Base-by-base conservation (phyloP, 2,797 vertebrate species). In the Enteromius argenteus region DNA sequence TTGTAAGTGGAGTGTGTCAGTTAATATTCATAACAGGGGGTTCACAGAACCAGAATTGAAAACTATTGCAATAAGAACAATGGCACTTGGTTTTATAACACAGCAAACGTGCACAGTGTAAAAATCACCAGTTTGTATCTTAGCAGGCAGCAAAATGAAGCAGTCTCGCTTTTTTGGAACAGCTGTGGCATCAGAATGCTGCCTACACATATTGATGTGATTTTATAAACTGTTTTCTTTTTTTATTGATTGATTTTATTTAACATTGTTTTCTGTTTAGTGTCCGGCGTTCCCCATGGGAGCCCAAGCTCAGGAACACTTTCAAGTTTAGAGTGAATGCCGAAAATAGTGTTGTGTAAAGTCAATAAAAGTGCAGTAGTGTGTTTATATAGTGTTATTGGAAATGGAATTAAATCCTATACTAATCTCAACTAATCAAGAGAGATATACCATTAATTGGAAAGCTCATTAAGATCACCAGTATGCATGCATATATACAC, bases 381-480 rank as follows among this genome's bases (percentile, higher is more conserved):
- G 2, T 15, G 10, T 14, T 23, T 53, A 35, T 56, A 37, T 42
- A 11, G 35, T 27, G 35, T 42, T 60, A 77, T 17, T 60, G 4
- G 3, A 75, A 39, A 14, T 42, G 32, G 4, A 62, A 27, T 13
- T 62, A 0, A 44, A 77, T 62, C 7, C n/a, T 8, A 42, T 4
- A 27, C 10, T 46, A 79, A 66, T 79, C 60, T 77, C 7, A 66
- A 21, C 27, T 64, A 44, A 60, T 58, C 75, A 77, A 42, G 23
- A 62, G n/a, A 77, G 56, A 62, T 62, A 17, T 39, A 42, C 21
- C 11, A 42, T 62, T 6, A 10, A 62, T 77, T 39, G 42, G 4
- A 44, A 62, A 77, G 35, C 56, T 77, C 37, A 44, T 60, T 60
- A 64, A 49, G 27, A 64, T 64, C 58, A 64, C 27, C 9, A 80